phyloP scores from a whole-genome alignment of 2,113 vertebrate species.

The Prolemur simus region DNA sequence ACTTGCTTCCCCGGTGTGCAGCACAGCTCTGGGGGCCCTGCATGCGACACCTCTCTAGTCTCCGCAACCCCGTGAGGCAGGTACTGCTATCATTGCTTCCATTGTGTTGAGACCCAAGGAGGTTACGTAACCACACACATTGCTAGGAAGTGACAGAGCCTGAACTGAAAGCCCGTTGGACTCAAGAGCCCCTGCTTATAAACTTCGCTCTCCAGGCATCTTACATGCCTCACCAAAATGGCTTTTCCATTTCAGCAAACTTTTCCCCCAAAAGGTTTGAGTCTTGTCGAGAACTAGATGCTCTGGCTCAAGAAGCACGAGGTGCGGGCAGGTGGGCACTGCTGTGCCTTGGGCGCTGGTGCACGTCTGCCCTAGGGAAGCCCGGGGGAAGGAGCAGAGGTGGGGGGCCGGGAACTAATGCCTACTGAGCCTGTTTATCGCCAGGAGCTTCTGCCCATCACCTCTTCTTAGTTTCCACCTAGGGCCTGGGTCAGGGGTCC shows the following conservation, averaged over 20 bases:
- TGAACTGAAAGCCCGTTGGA: neutral
- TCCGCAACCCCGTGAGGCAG: too few species aligned
- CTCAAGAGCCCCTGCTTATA: neutral
- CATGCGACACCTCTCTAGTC: fast-evolving
- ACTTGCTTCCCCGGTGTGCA: neutral
- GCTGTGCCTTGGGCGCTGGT: neutral
- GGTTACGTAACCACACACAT: neutral
- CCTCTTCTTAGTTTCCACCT: fast-evolving
- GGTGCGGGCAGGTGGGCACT: neutral
- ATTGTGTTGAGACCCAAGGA: neutral
- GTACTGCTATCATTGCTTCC: neutral
- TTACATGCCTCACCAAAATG: neutral
- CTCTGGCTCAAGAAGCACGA: neutral
- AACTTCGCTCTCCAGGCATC: neutral
- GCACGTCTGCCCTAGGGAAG: neutral
- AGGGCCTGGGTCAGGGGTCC: fast-evolving
- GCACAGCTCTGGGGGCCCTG: fast-evolving
- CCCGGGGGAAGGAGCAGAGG: neutral
- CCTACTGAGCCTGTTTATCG: fast-evolving
- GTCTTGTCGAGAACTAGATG: neutral
- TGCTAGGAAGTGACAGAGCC: neutral
- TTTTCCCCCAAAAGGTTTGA: neutral
- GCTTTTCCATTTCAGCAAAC: neutral
- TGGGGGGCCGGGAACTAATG: fast-evolving
- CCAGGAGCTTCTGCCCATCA: neutral